A percentile compares a stretch with the other conserved stretches of the same genome.
Evolutionary conservation across 2,888 invertebrate genomes (phyloP).

Genomic region (Antitype chi): DNA sequence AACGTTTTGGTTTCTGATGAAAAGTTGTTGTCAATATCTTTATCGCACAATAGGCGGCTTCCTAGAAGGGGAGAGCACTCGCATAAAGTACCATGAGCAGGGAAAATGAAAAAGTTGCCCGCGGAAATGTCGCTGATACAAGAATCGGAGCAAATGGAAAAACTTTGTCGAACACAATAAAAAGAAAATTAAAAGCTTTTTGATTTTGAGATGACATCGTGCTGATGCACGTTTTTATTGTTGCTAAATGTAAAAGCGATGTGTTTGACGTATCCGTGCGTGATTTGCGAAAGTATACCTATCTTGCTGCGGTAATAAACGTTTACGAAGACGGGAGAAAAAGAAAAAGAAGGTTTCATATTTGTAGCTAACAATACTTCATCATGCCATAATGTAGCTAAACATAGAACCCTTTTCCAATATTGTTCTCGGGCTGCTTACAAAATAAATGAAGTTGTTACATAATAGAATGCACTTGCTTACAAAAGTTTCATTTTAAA

Average conservation of each 20-base stretch:
- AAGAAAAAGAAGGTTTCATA: constrained; percentile 17
- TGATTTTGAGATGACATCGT: constrained; percentile 69
- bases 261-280: constrained; percentile 28
- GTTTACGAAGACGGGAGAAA: constrained; percentile 13
- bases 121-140: constrained; percentile 78
- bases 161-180: constrained; percentile 78
- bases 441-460: constrained; percentile 59
- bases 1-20: constrained; percentile 70
- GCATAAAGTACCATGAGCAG: constrained; percentile 72
- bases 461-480: constrained; percentile 61
- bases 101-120: constrained; percentile 83
- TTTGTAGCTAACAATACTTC: constrained; percentile 32
- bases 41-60: constrained; percentile 74
- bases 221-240: constrained; percentile 55
- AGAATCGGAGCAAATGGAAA: constrained; percentile 82
- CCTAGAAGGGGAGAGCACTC: constrained; percentile 70
- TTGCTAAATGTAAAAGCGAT: constrained; percentile 37
- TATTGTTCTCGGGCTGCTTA: constrained; percentile 52
- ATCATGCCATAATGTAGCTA: constrained; percentile 34
- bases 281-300: constrained; percentile 16
- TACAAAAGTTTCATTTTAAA: constrained; percentile 73
- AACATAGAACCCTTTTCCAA: constrained; percentile 48
- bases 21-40: constrained; percentile 77
- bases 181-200: constrained; percentile 78
- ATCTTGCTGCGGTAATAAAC: constrained; percentile 19